phyloP scores from a whole-genome alignment of 2,797 vertebrate species.

The Onychomys leucogaster region DNA sequence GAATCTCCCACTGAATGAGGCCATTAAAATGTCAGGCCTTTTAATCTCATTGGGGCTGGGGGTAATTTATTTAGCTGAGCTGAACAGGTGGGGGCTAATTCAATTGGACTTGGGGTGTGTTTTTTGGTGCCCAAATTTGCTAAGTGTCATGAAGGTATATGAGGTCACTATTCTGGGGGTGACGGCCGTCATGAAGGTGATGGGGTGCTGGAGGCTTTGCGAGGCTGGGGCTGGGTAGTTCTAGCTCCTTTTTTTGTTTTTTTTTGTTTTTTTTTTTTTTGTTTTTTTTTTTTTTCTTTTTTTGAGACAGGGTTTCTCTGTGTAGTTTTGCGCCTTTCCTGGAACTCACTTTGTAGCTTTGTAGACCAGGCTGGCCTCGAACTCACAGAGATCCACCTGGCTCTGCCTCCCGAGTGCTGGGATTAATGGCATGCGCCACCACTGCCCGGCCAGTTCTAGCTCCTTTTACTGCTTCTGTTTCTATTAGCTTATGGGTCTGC shows the following conservation, averaged over 20 bases:
- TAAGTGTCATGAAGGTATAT: constrained; percentile 85
- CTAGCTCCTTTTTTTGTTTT: neutral
- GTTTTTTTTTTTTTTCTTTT: too few relatives aligned
- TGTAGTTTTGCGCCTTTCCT: too few relatives aligned
- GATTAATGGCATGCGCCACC: too few relatives aligned
- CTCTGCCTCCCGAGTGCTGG: too few relatives aligned
- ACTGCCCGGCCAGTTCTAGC: too few relatives aligned
- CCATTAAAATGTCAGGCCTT: constrained; percentile 78
- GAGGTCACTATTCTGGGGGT: constrained; percentile 85
- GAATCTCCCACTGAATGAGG: constrained; percentile 81
- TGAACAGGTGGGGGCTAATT: constrained; percentile 89
- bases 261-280: too few relatives aligned
- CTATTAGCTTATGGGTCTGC: neutral
- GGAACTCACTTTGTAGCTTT: too few relatives aligned
- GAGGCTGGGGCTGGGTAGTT: neutral
- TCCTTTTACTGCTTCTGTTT: neutral
- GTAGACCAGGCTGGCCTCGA: too few relatives aligned
- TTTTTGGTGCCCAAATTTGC: constrained; percentile 86
- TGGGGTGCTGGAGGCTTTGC: constrained; percentile 13
- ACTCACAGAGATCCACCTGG: too few relatives aligned
- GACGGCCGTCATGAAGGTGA: constrained; percentile 85
- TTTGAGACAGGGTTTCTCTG: too few relatives aligned
- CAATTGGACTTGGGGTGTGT: constrained; percentile 87
- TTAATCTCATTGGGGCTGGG: constrained; percentile 85
- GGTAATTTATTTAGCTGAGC: constrained; percentile 88